phyloP scores from a whole-genome alignment of 2,113 vertebrate genomes.

The Podarcis raffonei region DNA sequence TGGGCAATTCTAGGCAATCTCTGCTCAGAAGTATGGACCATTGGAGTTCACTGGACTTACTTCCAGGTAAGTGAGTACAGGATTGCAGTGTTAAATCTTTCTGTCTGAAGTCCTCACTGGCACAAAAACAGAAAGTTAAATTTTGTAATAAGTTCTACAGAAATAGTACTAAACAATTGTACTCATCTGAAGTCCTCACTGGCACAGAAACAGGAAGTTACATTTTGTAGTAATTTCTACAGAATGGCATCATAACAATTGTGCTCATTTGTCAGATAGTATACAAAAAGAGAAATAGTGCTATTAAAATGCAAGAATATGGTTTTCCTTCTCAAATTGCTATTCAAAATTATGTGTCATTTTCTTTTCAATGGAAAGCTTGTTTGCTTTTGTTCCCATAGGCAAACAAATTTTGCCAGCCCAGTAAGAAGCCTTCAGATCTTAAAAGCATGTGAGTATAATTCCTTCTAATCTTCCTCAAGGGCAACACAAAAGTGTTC shows the following conservation, averaged over 20 bases:
- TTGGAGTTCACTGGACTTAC: too few relatives aligned
- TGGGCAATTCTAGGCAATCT: too few relatives aligned
- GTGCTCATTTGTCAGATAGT: not conserved
- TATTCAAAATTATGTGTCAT: not conserved
- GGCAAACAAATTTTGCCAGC: not conserved
- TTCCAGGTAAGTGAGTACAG: too few relatives aligned
- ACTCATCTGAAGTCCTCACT: not conserved
- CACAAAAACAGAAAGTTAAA: not conserved
- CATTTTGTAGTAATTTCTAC: constrained; percentile 9
- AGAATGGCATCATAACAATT: constrained; percentile 5
- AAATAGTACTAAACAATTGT: not conserved
- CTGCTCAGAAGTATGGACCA: too few relatives aligned
- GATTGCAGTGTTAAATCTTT: too few relatives aligned
- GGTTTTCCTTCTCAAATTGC: not conserved
- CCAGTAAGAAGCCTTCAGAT: constrained; percentile 53
- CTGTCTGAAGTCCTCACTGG: not conserved
- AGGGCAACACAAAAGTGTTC: constrained; percentile 56
- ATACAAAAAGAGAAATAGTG: constrained; percentile 12
- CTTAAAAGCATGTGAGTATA: constrained; percentile 69
- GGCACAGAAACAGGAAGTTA: constrained; percentile 1
- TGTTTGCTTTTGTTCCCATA: not conserved
- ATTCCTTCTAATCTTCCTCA: constrained; percentile 64
- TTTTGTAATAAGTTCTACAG: constrained; percentile 21
- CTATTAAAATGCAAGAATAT: constrained; percentile 19
- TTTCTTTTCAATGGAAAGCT: not conserved